phyloP scores from a whole-genome alignment of 2,888 invertebrate genomes.

The Lasioglossum malachurum region DNA sequence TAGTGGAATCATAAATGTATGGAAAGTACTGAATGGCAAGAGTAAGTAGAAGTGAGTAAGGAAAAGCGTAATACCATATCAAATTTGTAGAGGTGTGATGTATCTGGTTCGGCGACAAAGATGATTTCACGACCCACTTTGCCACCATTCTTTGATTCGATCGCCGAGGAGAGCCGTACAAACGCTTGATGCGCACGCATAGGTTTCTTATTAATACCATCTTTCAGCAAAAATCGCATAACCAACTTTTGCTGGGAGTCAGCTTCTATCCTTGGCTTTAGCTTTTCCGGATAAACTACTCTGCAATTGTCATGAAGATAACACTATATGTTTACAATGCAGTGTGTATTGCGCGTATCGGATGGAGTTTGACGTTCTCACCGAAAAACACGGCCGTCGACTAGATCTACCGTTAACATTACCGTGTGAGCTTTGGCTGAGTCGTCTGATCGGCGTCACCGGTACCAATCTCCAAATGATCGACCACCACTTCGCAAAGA shows the following conservation, averaged over 20 bases:
- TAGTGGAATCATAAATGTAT: background rate
- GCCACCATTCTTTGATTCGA: slow-evolving; percentile 38
- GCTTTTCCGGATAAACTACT: slow-evolving; percentile 90
- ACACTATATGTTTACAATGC: background rate
- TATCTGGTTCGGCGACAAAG: slow-evolving; percentile 96
- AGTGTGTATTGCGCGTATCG: background rate
- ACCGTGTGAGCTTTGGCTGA: slow-evolving; percentile 90
- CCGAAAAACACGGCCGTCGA: background rate
- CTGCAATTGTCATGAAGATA: slow-evolving; percentile 84
- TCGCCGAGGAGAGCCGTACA: slow-evolving; percentile 89
- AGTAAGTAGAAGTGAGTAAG: background rate
- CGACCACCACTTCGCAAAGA: slow-evolving; percentile 91
- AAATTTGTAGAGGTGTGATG: slow-evolving; percentile 92
- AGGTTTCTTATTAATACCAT: slow-evolving; percentile 88
- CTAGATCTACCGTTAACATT: slow-evolving; percentile 54
- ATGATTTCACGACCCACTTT: slow-evolving; percentile 93
- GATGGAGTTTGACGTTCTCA: background rate
- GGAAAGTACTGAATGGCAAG: background rate
- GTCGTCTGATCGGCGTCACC: slow-evolving; percentile 96
- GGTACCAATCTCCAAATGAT: slow-evolving; percentile 93
- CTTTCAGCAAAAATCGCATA: slow-evolving; percentile 92
- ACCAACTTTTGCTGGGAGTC: slow-evolving; percentile 96
- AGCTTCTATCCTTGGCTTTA: slow-evolving; percentile 90
- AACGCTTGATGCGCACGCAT: slow-evolving; percentile 95
- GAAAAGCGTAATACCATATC: slow-evolving; percentile 90